Percentiles rank a stretch among this genome's conserved stretches.
These are phyloP conservation scores for Halcyon smyrnensis DNA, from an alignment of 2,797 vertebrate genomes.

Conservation along the genomic window DNA sequence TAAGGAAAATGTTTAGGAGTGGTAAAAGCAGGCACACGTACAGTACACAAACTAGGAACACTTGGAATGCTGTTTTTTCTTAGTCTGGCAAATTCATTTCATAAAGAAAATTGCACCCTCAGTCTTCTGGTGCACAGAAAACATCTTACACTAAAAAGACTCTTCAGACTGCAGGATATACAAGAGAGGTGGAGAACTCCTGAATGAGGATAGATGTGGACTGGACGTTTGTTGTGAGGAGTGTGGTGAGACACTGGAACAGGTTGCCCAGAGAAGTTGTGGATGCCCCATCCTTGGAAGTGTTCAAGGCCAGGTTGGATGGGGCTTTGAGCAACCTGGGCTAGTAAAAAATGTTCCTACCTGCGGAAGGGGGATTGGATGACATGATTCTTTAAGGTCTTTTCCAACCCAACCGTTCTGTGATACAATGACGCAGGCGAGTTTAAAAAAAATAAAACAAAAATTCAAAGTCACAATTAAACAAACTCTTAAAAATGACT, in stretches of 20 bases:
- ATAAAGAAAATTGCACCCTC: background rate
- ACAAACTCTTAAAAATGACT: background rate
- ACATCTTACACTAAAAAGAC: background rate
- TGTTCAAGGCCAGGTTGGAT: background rate
- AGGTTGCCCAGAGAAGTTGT: background rate
- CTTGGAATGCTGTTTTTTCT: background rate
- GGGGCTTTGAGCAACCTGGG: background rate
- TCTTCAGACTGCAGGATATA: background rate
- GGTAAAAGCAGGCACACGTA: rapidly evolving
- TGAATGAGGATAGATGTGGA: background rate
- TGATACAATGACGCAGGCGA: background rate
- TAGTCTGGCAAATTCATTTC: background rate
- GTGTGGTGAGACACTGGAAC: background rate
- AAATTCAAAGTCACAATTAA: background rate
- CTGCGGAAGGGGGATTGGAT: rapidly evolving
- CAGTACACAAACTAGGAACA: background rate
- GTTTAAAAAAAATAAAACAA: no score
- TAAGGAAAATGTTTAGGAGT: background rate
- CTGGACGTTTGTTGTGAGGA: rapidly evolving
- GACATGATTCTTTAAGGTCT: background rate
- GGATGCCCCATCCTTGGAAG: background rate
- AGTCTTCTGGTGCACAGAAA: background rate
- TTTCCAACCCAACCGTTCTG: background rate
- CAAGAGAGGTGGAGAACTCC: background rate
- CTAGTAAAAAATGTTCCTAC: background rate